A percentile compares a stretch with the other conserved stretches of the same genome.
Conservation (phyloP, 2,113 vertebrate genomes). For the Cryptomyrus ogoouensis region DNA sequence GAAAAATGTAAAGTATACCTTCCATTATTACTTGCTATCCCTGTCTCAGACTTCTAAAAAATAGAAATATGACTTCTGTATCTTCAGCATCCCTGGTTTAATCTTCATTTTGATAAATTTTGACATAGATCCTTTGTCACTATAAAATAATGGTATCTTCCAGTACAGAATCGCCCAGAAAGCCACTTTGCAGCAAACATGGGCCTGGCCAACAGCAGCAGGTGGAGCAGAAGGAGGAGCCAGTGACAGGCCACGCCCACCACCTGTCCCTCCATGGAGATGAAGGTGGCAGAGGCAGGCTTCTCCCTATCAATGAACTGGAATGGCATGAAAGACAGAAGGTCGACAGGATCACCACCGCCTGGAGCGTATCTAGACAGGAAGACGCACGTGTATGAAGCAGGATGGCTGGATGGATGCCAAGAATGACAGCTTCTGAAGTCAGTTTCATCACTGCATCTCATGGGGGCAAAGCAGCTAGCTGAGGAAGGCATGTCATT, state of each 20-base stretch:
- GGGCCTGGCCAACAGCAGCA: background rate
- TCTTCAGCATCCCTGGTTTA: background rate
- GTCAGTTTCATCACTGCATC: background rate
- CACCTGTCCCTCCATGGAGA: background rate
- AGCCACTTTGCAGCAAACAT: background rate
- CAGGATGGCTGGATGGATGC: background rate
- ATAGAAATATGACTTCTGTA: background rate
- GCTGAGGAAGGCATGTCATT: background rate
- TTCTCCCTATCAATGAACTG: background rate
- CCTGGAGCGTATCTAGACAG: background rate
- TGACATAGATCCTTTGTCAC: background rate
- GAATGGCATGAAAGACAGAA: background rate
- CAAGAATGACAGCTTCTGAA: background rate
- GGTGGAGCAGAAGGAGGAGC: background rate
- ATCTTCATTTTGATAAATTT: background rate
- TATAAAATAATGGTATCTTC: background rate
- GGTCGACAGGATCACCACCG: background rate
- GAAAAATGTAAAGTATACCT: background rate
- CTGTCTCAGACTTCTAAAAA: background rate
- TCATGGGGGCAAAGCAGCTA: background rate
- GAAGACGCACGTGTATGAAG: background rate
- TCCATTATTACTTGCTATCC: background rate
- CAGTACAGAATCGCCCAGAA: background rate
- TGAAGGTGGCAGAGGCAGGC: background rate
- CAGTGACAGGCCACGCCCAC: background rate